Evolutionary conservation across 1,140 invertebrate species (phyloP).

Genomic region (Drosophila erecta): DNA sequence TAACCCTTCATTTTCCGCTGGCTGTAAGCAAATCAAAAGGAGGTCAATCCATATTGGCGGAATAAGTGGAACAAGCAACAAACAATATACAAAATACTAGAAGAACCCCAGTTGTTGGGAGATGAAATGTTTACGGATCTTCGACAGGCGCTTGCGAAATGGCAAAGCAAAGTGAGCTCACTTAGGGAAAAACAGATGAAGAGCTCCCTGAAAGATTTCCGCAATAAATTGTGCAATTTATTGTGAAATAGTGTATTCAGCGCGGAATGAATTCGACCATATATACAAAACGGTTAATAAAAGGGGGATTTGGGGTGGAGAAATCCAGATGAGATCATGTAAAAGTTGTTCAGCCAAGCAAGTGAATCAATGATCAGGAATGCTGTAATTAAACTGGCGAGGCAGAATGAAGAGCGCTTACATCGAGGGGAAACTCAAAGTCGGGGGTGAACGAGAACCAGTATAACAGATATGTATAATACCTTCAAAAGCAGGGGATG

Average conservation of each 20-base stretch:
- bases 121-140: constrained; percentile 30
- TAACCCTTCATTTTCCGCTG: constrained; percentile 36
- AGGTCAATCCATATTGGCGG: constrained; percentile 68
- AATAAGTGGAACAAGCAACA: constrained; percentile 25
- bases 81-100: background rate
- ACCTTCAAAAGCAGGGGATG: background rate
- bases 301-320: background rate
- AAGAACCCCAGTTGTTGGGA: constrained; percentile 8
- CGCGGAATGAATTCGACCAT: constrained; percentile 35
- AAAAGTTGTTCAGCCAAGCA: constrained; percentile 23
- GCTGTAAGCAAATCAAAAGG: constrained; percentile 67
- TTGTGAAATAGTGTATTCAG: constrained; percentile 2
- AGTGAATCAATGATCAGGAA: constrained; percentile 29
- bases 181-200: background rate
- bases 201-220: background rate
- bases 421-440: background rate
- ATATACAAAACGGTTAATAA: constrained; percentile 50
- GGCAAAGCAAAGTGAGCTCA: constrained; percentile 19
- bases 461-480: background rate
- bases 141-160: constrained; percentile 32
- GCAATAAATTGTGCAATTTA: constrained; percentile 1
- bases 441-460: background rate
- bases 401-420: background rate
- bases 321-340: constrained; percentile 21
- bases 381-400: constrained; percentile 10